Evolutionary conservation across 2,113 vertebrate species (phyloP).

Genomic region (Nematolebias whitei): DNA sequence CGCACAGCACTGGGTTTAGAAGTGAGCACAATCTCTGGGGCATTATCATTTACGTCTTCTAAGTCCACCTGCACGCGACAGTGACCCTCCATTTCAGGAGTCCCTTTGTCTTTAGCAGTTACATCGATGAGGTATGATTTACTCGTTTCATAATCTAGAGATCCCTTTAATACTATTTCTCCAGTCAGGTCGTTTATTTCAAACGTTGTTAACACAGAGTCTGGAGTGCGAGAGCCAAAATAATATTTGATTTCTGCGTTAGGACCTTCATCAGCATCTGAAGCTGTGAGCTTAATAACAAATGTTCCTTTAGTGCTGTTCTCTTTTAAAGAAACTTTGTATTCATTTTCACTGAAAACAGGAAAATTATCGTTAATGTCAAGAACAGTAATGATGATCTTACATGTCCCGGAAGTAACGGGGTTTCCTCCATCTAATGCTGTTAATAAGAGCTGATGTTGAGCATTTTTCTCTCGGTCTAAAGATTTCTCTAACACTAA

Average conservation of each 20-base stretch:
- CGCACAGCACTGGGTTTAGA: constrained; percentile 60
- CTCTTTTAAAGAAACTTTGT: constrained; percentile 53
- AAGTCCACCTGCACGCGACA: constrained; percentile 76
- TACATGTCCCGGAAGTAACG: constrained; percentile 47
- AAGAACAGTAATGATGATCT: constrained; percentile 63
- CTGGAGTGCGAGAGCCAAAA: constrained; percentile 61
- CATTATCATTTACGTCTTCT: constrained; percentile 80
- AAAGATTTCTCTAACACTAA: not conserved
- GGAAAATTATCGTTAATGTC: constrained; percentile 89
- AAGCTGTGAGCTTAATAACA: constrained; percentile 47
- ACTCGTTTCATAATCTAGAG: constrained; percentile 45
- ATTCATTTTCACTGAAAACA: constrained; percentile 73
- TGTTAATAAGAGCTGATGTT: not conserved
- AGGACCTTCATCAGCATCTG: constrained; percentile 78
- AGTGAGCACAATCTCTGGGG: constrained; percentile 73
- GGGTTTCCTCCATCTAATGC: constrained; percentile 52
- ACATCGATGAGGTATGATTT: constrained; percentile 43
- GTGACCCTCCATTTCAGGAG: constrained; percentile 64
- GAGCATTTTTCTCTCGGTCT: not conserved
- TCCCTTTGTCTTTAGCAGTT: constrained; percentile 76
- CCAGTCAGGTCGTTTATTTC: constrained; percentile 64
- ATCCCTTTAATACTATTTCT: constrained; percentile 82
- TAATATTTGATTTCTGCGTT: constrained; percentile 81
- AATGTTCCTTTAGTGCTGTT: constrained; percentile 12
- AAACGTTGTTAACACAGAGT: constrained; percentile 50